Percentiles rank a stretch among this genome's conserved stretches.
phyloP scores from a whole-genome alignment of 2,113 vertebrate genomes.

The Hippoglossus stenolepis region DNA sequence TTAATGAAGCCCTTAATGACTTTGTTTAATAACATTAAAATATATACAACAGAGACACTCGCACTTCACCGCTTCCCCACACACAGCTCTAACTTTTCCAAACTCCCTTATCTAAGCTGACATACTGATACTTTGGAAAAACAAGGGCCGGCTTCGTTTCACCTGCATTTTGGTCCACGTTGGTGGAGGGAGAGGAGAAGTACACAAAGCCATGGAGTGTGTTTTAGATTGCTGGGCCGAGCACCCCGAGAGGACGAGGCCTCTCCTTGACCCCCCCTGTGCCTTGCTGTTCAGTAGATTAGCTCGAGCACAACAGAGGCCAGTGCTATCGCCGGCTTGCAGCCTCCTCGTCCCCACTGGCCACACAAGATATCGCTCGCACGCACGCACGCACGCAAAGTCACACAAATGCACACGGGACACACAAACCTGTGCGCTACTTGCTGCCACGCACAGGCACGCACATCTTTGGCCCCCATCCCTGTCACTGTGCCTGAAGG shows the following conservation, averaged over 20 bases:
- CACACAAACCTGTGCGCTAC: slow-evolving; percentile 23
- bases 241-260: slow-evolving; percentile 58
- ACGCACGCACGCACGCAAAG: slow-evolving; percentile 27
- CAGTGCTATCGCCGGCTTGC: slow-evolving; percentile 64
- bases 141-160: slow-evolving; percentile 39
- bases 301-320: slow-evolving; percentile 69
- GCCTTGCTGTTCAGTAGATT: slow-evolving; percentile 76
- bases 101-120: slow-evolving; percentile 21
- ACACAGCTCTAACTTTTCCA: slow-evolving; percentile 23
- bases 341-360: slow-evolving; percentile 64
- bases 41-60: neutral
- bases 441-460: neutral
- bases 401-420: slow-evolving; percentile 25
- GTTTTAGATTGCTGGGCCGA: slow-evolving; percentile 50
- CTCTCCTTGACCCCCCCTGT: slow-evolving; percentile 76
- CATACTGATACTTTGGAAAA: neutral
- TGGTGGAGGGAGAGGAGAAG: slow-evolving; percentile 9
- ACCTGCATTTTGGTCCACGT: slow-evolving; percentile 54
- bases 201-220: slow-evolving; percentile 33
- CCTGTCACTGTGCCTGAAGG: slow-evolving; percentile 61
- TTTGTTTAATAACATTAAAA: slow-evolving; percentile 1
- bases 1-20: slow-evolving; percentile 16
- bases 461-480: slow-evolving; percentile 35
- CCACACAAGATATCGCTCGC: slow-evolving; percentile 58
- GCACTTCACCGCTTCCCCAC: neutral